Base-by-base conservation (phyloP, 2,888 invertebrate genomes). In the Cosmia trapezina region DNA sequence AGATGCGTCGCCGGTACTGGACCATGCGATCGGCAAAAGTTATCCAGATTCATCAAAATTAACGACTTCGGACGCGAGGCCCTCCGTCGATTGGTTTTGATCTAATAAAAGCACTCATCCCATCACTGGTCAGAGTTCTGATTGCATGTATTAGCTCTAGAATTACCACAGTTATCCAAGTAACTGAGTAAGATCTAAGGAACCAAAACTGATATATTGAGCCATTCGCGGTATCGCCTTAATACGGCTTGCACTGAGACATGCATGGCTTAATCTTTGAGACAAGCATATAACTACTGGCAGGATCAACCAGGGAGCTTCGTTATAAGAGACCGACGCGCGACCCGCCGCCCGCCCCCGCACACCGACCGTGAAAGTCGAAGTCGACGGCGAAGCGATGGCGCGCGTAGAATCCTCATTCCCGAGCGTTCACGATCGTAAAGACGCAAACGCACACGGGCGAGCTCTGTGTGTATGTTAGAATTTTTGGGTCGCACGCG, bases 271-370 rank as follows among this genome's bases (percentile, higher is more conserved):
- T 71, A 71, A 68, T 70, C 70, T 97, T 97, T 97, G 97, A 97
- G 96, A 97, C 96, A 96, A 97, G 96, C 97, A 97, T 97, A 97
- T 97, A 95, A 96, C 95, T 95, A 96, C 96, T 96, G 96, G 96
- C 96, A 97, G 96, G 95, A 96, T 96, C 96, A 96, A 96, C 96
- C 96, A 92, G 59, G 59, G 59, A 59, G 17, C 43, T 53, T 53
- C 53, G 5, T 22, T 2, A 7, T 3, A 53, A 53, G 53, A 22
- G 61, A 43, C 8, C 22, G 43, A 28, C 43, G 17, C 53, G 22
- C 53, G 45, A 1, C 3, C 28, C 28, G 28, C 3, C n/a, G n/a
- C 28, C 12, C 22, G 17, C 37, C 28, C 3, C 3, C 22, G 56
- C 57, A 7, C 37, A n/a, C n/a, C n/a, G 37, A 59, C 41, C 2